Evolutionary conservation across 2,797 vertebrate species (phyloP).

Genomic region (Notamacropus eugenii): DNA sequence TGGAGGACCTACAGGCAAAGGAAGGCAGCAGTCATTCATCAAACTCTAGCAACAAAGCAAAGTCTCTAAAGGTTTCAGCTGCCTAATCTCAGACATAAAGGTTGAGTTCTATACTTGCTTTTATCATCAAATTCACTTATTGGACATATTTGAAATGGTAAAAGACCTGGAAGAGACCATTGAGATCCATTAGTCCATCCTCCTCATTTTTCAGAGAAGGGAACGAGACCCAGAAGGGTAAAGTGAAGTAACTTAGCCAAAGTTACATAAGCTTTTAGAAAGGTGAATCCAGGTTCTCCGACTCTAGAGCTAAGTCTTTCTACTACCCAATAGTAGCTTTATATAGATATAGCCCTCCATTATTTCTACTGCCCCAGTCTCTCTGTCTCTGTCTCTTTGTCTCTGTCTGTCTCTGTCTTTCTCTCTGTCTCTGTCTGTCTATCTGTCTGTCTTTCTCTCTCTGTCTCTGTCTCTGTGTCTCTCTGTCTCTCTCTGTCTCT

Average conservation of each 20-base stretch:
- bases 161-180: background rate
- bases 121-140: background rate
- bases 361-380: background rate
- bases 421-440: background rate
- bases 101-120: background rate
- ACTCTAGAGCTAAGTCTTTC: background rate
- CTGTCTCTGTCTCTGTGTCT: background rate
- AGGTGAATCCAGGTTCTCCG: background rate
- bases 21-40: background rate
- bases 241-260: background rate
- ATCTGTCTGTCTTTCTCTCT: background rate
- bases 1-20: background rate
- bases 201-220: background rate
- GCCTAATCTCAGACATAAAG: background rate
- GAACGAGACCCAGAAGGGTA: background rate
- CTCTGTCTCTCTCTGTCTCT: background rate
- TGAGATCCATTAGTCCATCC: background rate
- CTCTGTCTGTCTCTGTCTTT: background rate
- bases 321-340: background rate
- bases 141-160: background rate
- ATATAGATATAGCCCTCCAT: background rate
- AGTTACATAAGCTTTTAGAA: background rate
- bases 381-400: background rate
- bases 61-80: background rate
- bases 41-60: slow-evolving; percentile 2